Evolutionary conservation across 1,140 invertebrate species (phyloP).

Genomic region (Oncopodura yosiiana): DNA sequence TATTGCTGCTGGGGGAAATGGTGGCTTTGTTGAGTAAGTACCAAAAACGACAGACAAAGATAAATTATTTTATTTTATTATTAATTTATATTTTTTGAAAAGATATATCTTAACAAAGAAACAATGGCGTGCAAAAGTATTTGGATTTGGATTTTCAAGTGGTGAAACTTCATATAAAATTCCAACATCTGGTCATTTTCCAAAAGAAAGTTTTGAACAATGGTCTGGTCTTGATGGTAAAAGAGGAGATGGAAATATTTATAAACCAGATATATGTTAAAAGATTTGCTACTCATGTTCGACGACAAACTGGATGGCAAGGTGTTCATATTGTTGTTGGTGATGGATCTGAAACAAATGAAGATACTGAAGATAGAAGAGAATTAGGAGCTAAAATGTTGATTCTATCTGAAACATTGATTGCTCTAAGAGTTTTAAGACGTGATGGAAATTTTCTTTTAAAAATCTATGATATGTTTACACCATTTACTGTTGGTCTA

Average conservation of each 20-base stretch:
- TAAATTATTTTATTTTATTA: not conserved
- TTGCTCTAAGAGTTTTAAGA: slow-evolving; percentile 23
- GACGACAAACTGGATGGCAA: slow-evolving; percentile 58
- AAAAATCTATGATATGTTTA: slow-evolving; percentile 94
- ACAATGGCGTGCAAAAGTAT: slow-evolving; percentile 77
- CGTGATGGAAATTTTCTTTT: slow-evolving; percentile 78
- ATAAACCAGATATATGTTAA: slow-evolving; percentile 69
- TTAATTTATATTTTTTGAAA: slow-evolving; percentile 53
- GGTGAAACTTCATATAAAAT: slow-evolving; percentile 84
- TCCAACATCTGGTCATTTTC: slow-evolving; percentile 61
- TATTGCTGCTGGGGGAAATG: slow-evolving; percentile 92
- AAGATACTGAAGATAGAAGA: slow-evolving; percentile 26
- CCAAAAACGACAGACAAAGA: not conserved
- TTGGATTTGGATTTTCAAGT: slow-evolving; percentile 87
- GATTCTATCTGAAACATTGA: slow-evolving; percentile 23
- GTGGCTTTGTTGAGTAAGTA: slow-evolving; percentile 59
- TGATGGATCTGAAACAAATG: slow-evolving; percentile 54
- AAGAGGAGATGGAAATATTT: slow-evolving; percentile 78
- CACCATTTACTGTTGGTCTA: slow-evolving; percentile 84
- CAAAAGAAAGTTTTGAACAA: slow-evolving; percentile 80
- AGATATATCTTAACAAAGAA: slow-evolving; percentile 87
- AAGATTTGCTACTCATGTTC: slow-evolving; percentile 63
- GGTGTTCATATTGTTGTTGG: slow-evolving; percentile 97
- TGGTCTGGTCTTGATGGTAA: slow-evolving; percentile 62
- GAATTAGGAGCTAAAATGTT: slow-evolving; percentile 24